Evolutionary conservation across 2,797 vertebrate species (phyloP), one percentile per base, ranked within the genome.

Genomic region (Dermochelys coriacea): DNA sequence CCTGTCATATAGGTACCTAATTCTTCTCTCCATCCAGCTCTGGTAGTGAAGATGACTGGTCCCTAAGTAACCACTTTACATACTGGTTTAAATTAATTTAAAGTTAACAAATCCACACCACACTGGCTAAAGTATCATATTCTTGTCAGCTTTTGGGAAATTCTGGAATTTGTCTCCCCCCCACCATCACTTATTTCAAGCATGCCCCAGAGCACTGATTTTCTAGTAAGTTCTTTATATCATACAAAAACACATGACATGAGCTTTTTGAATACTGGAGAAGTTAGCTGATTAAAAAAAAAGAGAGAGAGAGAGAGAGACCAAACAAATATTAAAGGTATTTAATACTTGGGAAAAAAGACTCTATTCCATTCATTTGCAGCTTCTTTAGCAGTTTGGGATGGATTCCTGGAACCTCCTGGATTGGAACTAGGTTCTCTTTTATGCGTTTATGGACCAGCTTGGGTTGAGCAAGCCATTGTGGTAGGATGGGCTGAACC

Each of bases 331-430:
- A 0, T 27, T 1, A 54, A 55, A 55, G 18, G 51, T 95, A n/a
- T n/a, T n/a, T n/a, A n/a, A n/a, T n/a, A 99, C 99, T 99, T 98
- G 99, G 99, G 49, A 99, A 99, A 91, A 99, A 98, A 45, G 97
- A 98, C 0, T 98, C 96, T 61, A 99, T 98, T 61, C 99, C 98
- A 19, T 99, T 99, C 18, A 84, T 96, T 1, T 98, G 97, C 49
- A 99, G 97, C 90, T 98, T 99, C 91, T 98, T 99, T 80, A 98
- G 25, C 3, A 99, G 96, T 27, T 92, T 97, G 47, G 98, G 97
- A 75, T 98, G 98, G 51, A 99, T 98, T 37, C 97, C 98, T 11
- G 98, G 96, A 61, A 99, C 54, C 2, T 98, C 98, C 31, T 92
- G 52, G 1, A 99, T 4, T 0, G 98, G 98, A 45, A 99, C 94